Conservation (phyloP, 2,113 vertebrate genomes). For the Pteruthius melanotis region DNA sequence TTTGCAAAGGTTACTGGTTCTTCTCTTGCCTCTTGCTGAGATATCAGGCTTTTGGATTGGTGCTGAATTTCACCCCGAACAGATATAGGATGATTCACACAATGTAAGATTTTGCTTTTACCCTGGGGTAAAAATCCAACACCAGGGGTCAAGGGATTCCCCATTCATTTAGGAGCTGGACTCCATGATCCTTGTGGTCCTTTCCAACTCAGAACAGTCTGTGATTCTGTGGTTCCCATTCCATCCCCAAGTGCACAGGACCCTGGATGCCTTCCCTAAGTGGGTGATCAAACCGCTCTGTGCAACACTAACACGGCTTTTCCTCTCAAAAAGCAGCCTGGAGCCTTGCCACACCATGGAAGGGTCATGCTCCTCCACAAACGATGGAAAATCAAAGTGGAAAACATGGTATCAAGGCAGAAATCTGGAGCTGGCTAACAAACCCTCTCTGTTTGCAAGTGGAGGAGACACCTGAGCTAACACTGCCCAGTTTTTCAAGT, state of each 20-base stretch:
- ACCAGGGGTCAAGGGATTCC: fast-evolving
- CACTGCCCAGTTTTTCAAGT: neutral
- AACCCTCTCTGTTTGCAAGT: neutral
- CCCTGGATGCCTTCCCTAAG: fast-evolving
- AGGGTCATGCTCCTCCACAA: neutral
- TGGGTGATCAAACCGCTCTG: neutral
- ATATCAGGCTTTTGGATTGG: neutral
- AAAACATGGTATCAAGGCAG: neutral
- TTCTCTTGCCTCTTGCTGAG: neutral
- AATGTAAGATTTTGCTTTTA: neutral
- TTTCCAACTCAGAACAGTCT: neutral
- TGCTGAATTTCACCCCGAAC: neutral
- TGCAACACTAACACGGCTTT: fast-evolving
- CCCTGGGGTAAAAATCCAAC: neutral
- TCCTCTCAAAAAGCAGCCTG: fast-evolving
- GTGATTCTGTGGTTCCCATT: neutral
- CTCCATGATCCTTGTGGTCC: neutral
- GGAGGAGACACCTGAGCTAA: neutral
- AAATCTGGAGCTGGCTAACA: neutral
- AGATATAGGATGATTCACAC: fast-evolving
- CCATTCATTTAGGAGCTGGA: neutral
- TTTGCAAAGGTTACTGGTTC: neutral
- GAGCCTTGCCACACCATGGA: too few relatives aligned
- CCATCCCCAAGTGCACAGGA: neutral
- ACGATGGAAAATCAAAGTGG: neutral